Percentiles rank a stretch among this genome's conserved stretches.
Conservation (phyloP, 2,113 vertebrate species). For the Zosterops lateralis region DNA sequence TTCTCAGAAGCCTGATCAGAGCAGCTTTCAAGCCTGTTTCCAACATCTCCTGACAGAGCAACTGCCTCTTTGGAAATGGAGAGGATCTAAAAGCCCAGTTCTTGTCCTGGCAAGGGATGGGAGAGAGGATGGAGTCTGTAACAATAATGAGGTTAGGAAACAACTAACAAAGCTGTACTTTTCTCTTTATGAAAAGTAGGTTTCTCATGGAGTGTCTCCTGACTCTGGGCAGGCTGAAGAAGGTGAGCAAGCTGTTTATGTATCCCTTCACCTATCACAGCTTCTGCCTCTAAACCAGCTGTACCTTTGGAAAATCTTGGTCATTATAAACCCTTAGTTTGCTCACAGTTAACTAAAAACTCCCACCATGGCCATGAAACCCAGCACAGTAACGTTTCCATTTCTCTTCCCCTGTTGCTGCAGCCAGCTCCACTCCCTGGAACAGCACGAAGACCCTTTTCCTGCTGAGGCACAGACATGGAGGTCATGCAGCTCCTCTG, state of each 20-base stretch:
- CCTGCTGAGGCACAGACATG: not conserved
- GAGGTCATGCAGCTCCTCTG: accelerated
- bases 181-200: not conserved
- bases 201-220: not conserved
- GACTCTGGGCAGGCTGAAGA: not conserved
- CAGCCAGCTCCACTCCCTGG: not conserved
- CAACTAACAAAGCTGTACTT: not conserved
- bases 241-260: not conserved
- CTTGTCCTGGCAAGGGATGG: not conserved
- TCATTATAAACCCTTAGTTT: not conserved
- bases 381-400: accelerated
- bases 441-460: not conserved
- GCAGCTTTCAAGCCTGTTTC: not conserved
- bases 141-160: not conserved
- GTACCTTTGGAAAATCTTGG: not conserved
- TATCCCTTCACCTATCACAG: not conserved
- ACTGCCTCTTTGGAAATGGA: not conserved
- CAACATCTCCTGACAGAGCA: not conserved
- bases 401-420: not conserved
- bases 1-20: not conserved
- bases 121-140: not conserved
- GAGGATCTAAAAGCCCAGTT: not conserved
- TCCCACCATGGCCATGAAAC: not conserved
- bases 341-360: not conserved
- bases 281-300: not conserved